These are phyloP conservation scores for Bombus sylvicola DNA, from an alignment of 1,140 invertebrate genomes.

Conservation along the genomic window DNA sequence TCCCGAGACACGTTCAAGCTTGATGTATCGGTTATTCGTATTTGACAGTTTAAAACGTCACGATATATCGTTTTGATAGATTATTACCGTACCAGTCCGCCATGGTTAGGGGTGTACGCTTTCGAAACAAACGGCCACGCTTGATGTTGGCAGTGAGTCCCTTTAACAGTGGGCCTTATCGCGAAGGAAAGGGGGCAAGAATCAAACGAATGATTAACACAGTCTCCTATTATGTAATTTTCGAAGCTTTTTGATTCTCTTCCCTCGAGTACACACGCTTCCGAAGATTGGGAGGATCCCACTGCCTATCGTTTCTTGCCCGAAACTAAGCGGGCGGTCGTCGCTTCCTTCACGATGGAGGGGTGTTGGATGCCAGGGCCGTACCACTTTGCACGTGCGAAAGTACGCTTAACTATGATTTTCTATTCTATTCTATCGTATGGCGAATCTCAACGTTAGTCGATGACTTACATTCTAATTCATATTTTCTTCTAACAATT, in stretches of 20 bases:
- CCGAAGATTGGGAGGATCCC: conserved; percentile 62
- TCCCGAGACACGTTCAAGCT: not conserved
- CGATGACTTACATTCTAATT: not conserved
- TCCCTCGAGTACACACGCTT: conserved; percentile 39
- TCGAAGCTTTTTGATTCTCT: conserved; percentile 35
- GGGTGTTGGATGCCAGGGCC: conserved; percentile 70
- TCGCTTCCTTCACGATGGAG: conserved; percentile 74
- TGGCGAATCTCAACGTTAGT: not conserved
- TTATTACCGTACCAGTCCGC: conserved; percentile 51
- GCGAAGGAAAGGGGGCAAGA: conserved; percentile 5
- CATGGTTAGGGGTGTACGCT: conserved; percentile 61
- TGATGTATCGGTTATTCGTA: conserved; percentile 21
- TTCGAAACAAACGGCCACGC: conserved; percentile 28
- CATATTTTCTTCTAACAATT: not conserved
- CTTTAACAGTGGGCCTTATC: conserved; percentile 60
- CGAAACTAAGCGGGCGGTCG: conserved; percentile 74
- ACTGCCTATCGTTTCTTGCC: conserved; percentile 73
- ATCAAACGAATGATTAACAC: not conserved
- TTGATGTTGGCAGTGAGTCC: conserved; percentile 56
- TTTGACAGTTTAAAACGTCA: conserved; percentile 23
- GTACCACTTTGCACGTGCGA: conserved; percentile 48
- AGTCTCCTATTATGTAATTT: conserved; percentile 61
- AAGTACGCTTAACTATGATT: not conserved
- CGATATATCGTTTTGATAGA: conserved; percentile 26
- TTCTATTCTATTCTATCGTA: not conserved